Conservation (phyloP, 2,113 vertebrate genomes). For the Silurus asotus region DNA sequence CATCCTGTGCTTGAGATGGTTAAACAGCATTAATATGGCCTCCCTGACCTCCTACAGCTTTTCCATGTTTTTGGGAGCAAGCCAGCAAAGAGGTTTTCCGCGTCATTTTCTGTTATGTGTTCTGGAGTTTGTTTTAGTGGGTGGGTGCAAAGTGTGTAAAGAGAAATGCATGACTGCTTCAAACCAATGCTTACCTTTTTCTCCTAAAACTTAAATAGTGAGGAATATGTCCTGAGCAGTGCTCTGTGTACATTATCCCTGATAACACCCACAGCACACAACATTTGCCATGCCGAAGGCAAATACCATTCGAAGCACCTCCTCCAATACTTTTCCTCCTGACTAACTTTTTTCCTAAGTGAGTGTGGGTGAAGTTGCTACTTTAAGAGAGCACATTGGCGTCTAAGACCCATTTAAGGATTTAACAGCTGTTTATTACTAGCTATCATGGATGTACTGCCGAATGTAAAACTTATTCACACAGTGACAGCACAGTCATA, state of each 20-base stretch:
- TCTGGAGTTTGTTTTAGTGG: neutral
- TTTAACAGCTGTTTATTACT: neutral
- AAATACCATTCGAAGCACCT: neutral
- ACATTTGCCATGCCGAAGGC: neutral
- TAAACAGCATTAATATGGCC: constrained; percentile 17
- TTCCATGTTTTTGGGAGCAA: neutral
- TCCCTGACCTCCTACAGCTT: constrained; percentile 14
- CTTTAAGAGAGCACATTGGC: neutral
- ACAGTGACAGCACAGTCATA: neutral
- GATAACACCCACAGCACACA: neutral
- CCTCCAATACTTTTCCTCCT: neutral
- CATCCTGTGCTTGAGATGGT: constrained; percentile 48
- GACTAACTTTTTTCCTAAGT: neutral
- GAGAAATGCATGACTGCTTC: neutral
- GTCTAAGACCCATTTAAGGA: neutral
- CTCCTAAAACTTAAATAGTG: neutral
- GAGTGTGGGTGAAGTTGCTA: neutral
- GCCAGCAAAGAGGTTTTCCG: neutral
- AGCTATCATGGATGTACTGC: neutral
- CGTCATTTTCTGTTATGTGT: neutral
- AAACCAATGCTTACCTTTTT: constrained; percentile 10
- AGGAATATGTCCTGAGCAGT: neutral
- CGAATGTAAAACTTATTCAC: neutral
- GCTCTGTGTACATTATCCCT: neutral
- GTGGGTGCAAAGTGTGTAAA: constrained; percentile 3